These are phyloP conservation scores for Aphis gossypii DNA, from an alignment of 1,140 invertebrate genomes.

Conservation along the genomic window DNA sequence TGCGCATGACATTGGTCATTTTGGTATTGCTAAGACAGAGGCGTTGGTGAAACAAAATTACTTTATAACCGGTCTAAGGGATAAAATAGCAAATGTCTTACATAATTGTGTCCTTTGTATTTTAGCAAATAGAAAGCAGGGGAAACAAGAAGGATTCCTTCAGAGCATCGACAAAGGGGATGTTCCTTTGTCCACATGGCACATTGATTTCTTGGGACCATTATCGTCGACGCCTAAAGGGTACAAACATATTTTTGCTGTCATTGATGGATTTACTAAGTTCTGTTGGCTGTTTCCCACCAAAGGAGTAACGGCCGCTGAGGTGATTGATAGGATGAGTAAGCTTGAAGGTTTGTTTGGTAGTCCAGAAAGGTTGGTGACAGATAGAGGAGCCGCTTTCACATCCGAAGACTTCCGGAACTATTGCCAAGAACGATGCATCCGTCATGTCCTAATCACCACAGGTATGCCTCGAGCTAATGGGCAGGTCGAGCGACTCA, in stretches of 20 bases:
- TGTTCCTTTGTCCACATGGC: not conserved
- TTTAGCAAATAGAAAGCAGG: not conserved
- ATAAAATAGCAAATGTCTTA: not conserved
- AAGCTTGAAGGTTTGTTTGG: not conserved
- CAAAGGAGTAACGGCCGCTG: not conserved
- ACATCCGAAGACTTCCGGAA: not conserved
- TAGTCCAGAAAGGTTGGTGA: not conserved
- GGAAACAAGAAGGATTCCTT: not conserved
- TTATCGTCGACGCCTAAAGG: not conserved
- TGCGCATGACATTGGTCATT: not conserved
- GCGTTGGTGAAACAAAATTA: not conserved
- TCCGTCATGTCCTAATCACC: not conserved
- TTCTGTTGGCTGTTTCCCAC: conserved; percentile 18
- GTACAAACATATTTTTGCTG: not conserved
- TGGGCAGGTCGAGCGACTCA: not conserved
- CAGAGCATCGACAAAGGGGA: not conserved
- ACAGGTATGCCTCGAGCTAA: not conserved
- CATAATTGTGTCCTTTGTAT: conserved; percentile 22
- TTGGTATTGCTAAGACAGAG: not conserved
- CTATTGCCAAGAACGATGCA: not conserved
- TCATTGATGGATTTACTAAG: not conserved
- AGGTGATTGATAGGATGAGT: not conserved
- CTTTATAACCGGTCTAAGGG: not conserved
- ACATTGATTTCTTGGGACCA: not conserved
- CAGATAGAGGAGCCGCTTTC: not conserved